These are phyloP conservation scores for Archips xylosteana DNA, from an alignment of 2,888 invertebrate species.

Conservation along the genomic window DNA sequence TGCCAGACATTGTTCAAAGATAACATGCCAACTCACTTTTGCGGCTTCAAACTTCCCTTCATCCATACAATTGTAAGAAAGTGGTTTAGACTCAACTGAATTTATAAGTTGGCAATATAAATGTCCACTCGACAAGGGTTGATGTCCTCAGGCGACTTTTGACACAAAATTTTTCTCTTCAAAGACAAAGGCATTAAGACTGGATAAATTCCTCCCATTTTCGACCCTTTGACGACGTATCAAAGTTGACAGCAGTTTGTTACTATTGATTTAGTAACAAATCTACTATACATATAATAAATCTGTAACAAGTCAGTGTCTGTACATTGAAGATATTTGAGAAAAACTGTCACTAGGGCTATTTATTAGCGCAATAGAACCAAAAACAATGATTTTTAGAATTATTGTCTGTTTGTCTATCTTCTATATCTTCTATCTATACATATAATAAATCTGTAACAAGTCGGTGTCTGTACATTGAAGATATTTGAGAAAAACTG, in stretches of 20 bases:
- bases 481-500: no score
- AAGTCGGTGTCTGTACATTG: no score
- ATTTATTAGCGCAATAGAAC: no score
- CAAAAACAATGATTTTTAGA: no score
- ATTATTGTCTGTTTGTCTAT: no score
- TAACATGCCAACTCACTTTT: conserved; percentile 11
- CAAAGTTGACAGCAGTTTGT: not conserved
- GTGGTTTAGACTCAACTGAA: not conserved
- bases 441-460: no score
- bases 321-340: no score
- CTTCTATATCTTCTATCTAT: no score
- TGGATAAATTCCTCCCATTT: not conserved
- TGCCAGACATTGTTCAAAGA: conserved; percentile 19
- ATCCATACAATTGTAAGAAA: not conserved
- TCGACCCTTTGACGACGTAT: not conserved
- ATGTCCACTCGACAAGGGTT: conserved; percentile 33
- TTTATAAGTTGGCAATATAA: conserved; percentile 25
- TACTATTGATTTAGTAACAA: not conserved
- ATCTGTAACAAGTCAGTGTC: no score
- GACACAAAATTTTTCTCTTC: not conserved
- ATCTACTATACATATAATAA: no score
- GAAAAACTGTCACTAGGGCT: no score
- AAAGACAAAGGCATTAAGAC: not conserved
- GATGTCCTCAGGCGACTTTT: conserved; percentile 22
- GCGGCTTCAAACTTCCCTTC: not conserved